Percentiles rank a stretch among this genome's conserved stretches.
These are phyloP conservation scores for Platycnemis pennipes DNA, from an alignment of 2,888 invertebrate species.

Conservation along the genomic window DNA sequence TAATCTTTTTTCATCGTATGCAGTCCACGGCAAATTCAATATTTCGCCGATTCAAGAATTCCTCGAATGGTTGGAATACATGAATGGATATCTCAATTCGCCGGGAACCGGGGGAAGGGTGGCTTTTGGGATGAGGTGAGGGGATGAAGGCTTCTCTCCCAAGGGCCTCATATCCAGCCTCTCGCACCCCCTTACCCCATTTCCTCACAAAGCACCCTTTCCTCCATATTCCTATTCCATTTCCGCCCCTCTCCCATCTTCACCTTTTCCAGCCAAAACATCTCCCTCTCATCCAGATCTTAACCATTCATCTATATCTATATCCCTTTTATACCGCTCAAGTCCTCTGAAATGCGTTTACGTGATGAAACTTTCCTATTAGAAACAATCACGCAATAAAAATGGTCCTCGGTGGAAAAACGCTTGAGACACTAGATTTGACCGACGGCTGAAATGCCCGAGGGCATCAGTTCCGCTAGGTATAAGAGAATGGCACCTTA, in stretches of 20 bases:
- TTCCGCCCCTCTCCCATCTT: neutral
- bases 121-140: neutral
- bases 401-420: no score
- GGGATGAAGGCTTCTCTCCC: neutral
- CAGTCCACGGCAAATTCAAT: slow-evolving; percentile 68
- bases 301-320: neutral
- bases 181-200: neutral
- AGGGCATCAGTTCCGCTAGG: no score
- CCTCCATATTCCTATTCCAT: neutral
- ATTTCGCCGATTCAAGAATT: slow-evolving; percentile 68
- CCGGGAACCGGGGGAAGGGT: slow-evolving; percentile 9
- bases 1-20: slow-evolving; percentile 65
- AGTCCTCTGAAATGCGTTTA: neutral
- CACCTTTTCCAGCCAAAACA: neutral
- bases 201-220: neutral
- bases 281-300: neutral
- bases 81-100: slow-evolving; percentile 66
- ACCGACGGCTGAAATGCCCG: no score
- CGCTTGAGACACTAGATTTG: no score
- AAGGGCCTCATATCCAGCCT: neutral
- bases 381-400: no score
- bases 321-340: neutral
- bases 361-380: neutral
- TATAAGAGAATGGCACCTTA: no score
- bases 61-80: slow-evolving; percentile 66